Percentiles rank a stretch among this genome's conserved stretches.
These are phyloP conservation scores for Mayetiola destructor DNA, from an alignment of 2,888 invertebrate species.

Conservation along the genomic window DNA sequence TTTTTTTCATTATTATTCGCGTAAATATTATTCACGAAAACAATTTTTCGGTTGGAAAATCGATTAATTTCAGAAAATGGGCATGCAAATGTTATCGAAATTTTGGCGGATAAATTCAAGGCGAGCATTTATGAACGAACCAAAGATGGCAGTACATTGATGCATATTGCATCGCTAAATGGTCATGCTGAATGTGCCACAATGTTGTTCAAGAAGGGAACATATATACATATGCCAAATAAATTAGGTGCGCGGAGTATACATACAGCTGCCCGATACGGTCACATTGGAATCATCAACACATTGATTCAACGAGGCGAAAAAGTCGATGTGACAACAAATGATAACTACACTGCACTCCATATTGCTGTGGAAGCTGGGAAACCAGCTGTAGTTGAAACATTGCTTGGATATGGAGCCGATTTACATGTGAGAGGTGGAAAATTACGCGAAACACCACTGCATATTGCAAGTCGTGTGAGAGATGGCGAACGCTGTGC, in stretches of 20 bases:
- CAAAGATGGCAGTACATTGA: slow-evolving; percentile 93
- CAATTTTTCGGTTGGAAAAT: not conserved
- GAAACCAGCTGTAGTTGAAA: slow-evolving; percentile 89
- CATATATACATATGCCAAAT: slow-evolving; percentile 98
- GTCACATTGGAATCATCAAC: slow-evolving; percentile 94
- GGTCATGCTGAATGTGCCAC: slow-evolving; percentile 97
- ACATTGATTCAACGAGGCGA: slow-evolving; percentile 92
- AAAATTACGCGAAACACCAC: slow-evolving; percentile 78
- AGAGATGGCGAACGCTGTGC: slow-evolving; percentile 87
- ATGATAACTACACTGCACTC: slow-evolving; percentile 93
- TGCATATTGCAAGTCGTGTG: slow-evolving; percentile 93
- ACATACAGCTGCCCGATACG: slow-evolving; percentile 93
- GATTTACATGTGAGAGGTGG: slow-evolving; percentile 92
- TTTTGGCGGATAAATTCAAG: slow-evolving; percentile 93
- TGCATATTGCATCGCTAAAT: slow-evolving; percentile 95
- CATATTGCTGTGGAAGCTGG: slow-evolving; percentile 94
- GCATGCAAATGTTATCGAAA: slow-evolving; percentile 87
- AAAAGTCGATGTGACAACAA: slow-evolving; percentile 87
- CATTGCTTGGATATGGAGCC: slow-evolving; percentile 88
- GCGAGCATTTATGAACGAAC: slow-evolving; percentile 93
- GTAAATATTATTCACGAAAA: too few species aligned
- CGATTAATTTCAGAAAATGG: slow-evolving; percentile 59
- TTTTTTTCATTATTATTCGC: too few species aligned
- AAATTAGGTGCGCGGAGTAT: slow-evolving; percentile 91
- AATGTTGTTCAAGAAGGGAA: slow-evolving; percentile 96